Percentiles rank a stretch among this genome's conserved stretches.
Evolutionary conservation across 1,140 invertebrate species (phyloP).

Genomic region (Homalodisca vitripennis): DNA sequence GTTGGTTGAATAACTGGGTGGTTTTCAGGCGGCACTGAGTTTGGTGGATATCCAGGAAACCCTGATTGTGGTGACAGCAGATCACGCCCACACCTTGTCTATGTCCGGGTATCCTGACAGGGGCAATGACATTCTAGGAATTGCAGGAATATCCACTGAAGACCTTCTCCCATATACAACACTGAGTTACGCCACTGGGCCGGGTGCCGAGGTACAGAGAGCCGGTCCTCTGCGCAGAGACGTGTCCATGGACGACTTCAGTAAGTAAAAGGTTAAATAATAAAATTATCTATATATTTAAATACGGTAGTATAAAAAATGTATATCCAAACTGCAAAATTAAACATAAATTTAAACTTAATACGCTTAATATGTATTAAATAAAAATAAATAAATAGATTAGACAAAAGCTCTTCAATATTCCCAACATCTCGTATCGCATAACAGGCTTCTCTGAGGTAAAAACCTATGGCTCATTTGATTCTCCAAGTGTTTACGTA

Average conservation of each 20-base stretch:
- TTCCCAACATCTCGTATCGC: neutral
- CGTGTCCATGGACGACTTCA: neutral
- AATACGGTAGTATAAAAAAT: neutral
- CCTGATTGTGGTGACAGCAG: conserved; percentile 60
- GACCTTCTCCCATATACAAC: conserved; percentile 52
- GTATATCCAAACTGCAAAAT: neutral
- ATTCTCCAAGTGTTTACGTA: too few species aligned
- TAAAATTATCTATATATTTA: neutral
- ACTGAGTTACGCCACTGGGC: conserved; percentile 50
- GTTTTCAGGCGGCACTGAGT: conserved; percentile 20
- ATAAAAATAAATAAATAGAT: neutral
- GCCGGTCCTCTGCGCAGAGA: neutral
- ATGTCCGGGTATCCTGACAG: conserved; percentile 58
- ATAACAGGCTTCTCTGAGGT: too few species aligned
- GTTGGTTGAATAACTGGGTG: too few species aligned
- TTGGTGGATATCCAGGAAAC: conserved; percentile 22
- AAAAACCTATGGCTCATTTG: too few species aligned
- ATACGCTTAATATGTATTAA: neutral
- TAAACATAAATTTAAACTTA: neutral
- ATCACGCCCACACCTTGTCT: conserved; percentile 65
- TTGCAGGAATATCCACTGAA: conserved; percentile 50
- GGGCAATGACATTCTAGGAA: conserved; percentile 36
- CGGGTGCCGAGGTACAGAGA: conserved; percentile 31
- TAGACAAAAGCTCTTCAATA: neutral
- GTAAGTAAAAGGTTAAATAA: neutral